Percentiles rank a stretch among this genome's conserved stretches.
Conservation (phyloP, 2,888 invertebrate species). For the Acrocyrtus sp. region DNA sequence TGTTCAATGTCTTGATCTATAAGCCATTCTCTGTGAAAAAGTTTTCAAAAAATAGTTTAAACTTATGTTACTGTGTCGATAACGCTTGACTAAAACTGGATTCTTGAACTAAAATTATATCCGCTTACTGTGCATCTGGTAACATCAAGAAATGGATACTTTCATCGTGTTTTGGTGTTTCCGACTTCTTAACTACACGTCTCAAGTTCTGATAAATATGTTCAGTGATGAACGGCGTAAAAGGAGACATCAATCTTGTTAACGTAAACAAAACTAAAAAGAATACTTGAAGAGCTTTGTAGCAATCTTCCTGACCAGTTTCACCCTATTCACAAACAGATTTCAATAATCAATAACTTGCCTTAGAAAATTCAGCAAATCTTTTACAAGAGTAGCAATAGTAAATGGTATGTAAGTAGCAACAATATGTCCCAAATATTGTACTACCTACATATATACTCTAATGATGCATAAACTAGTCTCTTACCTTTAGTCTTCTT, state of each 20-base stretch:
- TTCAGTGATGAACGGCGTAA: constrained; percentile 96
- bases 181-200: constrained; percentile 70
- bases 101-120: neutral
- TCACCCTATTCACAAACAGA: constrained; percentile 75
- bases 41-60: neutral
- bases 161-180: constrained; percentile 68
- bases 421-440: too few species aligned
- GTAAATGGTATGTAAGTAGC: too few species aligned
- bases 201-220: constrained; percentile 91
- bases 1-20: constrained; percentile 89
- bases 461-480: neutral
- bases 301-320: constrained; percentile 81
- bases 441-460: neutral
- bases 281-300: constrained; percentile 85
- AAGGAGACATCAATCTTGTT: constrained; percentile 94
- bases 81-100: neutral
- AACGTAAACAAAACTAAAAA: constrained; percentile 89
- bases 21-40: constrained; percentile 70
- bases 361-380: too few species aligned
- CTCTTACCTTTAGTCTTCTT: constrained; percentile 80
- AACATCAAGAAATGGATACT: constrained; percentile 95
- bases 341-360: too few species aligned
- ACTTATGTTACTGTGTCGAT: neutral
- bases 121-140: constrained; percentile 73
- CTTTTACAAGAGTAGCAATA: too few species aligned